phyloP scores from a whole-genome alignment of 30 jellyfish, hydroid and myxozoan species.

The Aurelia sp. region DNA sequence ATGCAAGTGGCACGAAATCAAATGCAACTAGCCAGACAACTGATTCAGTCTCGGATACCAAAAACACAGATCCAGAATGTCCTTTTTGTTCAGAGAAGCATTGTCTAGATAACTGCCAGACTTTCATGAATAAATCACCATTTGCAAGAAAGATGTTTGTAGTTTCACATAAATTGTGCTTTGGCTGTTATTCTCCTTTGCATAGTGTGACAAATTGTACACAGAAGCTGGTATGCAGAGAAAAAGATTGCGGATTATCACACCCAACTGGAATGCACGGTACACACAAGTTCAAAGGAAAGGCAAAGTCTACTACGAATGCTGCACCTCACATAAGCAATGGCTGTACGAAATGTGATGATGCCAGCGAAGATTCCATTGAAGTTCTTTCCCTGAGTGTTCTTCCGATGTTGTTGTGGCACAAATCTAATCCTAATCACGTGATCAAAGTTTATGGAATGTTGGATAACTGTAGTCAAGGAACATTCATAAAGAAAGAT shows the following conservation, averaged over 20 bases:
- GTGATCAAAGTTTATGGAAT: no score
- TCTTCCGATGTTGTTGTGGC: not conserved
- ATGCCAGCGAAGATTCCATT: constrained; percentile 14
- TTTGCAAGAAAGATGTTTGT: constrained; percentile 46
- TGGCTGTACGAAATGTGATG: constrained; percentile 35
- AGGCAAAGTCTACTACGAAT: constrained; percentile 28
- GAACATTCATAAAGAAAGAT: no score
- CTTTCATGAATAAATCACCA: constrained; percentile 20
- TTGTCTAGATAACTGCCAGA: constrained; percentile 41
- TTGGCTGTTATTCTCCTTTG: constrained; percentile 52
- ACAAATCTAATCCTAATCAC: no score
- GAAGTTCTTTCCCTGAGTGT: constrained; percentile 15
- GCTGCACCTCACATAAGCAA: constrained; percentile 23
- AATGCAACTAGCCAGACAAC: constrained; percentile 1
- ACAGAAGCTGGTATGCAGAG: constrained; percentile 56
- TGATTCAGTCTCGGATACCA: constrained; percentile 29
- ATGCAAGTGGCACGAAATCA: not conserved
- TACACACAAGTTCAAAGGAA: constrained; percentile 43
- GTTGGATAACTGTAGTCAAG: no score
- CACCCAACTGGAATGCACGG: constrained; percentile 60
- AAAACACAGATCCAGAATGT: constrained; percentile 24
- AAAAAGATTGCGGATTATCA: constrained; percentile 31
- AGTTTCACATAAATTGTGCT: constrained; percentile 28
- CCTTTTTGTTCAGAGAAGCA: constrained; percentile 46
- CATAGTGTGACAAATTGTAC: constrained; percentile 32